Conservation (phyloP, 2,797 vertebrate genomes). For the Peromyscus melanophrys region DNA sequence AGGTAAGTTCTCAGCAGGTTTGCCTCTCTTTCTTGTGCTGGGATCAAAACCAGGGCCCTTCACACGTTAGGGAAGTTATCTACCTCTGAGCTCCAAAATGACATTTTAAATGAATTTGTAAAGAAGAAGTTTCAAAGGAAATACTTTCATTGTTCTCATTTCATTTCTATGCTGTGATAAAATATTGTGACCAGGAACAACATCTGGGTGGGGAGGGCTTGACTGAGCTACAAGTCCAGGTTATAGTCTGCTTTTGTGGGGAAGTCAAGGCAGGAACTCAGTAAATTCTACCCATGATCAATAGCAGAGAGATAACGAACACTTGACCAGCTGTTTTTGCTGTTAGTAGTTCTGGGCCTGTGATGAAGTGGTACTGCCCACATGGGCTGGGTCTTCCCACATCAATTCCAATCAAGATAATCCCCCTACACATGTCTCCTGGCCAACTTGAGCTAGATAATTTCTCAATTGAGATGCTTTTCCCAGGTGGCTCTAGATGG, state of each 20-base stretch:
- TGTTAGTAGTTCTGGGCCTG: background rate
- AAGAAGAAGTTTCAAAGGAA: slow-evolving; percentile 30
- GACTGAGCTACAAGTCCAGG: background rate
- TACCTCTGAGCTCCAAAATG: background rate
- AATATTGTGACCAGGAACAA: background rate
- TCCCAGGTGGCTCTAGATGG: background rate
- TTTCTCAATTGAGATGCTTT: background rate
- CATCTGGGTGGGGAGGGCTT: background rate
- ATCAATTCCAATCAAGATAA: background rate
- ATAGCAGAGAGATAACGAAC: background rate
- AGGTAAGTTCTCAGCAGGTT: slow-evolving; percentile 89
- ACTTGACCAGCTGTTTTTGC: background rate
- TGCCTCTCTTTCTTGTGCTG: background rate
- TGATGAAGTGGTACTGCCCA: background rate
- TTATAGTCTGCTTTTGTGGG: background rate
- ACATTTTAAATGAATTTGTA: slow-evolving; percentile 22
- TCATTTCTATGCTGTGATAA: background rate
- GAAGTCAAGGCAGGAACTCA: background rate
- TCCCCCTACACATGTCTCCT: too few relatives aligned
- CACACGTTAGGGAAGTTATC: background rate
- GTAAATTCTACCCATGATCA: too few relatives aligned
- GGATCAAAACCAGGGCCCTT: background rate
- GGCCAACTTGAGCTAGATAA: background rate
- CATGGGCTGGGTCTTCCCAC: background rate
- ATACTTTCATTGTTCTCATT: slow-evolving; percentile 17